These are phyloP conservation scores for Tricholauxania praeusta DNA, from an alignment of 2,888 invertebrate genomes.

Conservation along the genomic window DNA sequence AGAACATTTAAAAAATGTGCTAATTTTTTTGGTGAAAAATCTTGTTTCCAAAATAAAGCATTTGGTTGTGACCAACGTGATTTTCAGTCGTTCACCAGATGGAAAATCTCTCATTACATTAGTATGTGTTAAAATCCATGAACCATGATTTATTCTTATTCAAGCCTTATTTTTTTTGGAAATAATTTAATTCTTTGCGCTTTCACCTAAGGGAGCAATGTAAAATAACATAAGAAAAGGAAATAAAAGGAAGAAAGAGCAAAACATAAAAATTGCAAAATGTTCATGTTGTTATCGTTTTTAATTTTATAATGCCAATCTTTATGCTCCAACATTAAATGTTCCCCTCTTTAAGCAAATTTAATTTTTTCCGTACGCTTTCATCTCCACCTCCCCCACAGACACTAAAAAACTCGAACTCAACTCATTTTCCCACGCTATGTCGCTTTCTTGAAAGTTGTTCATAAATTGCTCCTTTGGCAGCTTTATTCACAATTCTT, in stretches of 20 bases:
- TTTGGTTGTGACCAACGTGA: no score
- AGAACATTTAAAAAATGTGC: no score
- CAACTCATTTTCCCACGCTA: neutral
- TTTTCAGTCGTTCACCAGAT: no score
- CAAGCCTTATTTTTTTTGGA: no score
- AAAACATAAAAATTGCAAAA: slow-evolving; percentile 38
- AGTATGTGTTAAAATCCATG: no score
- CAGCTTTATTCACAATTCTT: slow-evolving; percentile 6
- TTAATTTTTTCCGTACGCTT: neutral
- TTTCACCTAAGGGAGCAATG: neutral
- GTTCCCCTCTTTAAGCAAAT: neutral
- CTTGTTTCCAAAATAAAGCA: no score
- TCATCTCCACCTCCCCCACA: neutral
- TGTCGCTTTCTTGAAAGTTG: neutral
- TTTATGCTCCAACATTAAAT: slow-evolving; percentile 2
- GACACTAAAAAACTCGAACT: neutral
- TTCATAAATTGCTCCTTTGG: slow-evolving; percentile 27
- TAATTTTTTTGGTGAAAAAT: no score
- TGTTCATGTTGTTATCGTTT: slow-evolving; percentile 45
- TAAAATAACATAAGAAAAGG: neutral
- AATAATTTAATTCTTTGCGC: no score
- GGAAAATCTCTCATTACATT: no score
- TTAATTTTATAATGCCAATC: slow-evolving; percentile 43
- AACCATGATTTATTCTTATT: no score
- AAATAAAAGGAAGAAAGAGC: neutral